Evolutionary conservation across 2,113 vertebrate genomes (phyloP), one percentile per base, ranked within the genome.

Genomic region (Turnix velox): DNA sequence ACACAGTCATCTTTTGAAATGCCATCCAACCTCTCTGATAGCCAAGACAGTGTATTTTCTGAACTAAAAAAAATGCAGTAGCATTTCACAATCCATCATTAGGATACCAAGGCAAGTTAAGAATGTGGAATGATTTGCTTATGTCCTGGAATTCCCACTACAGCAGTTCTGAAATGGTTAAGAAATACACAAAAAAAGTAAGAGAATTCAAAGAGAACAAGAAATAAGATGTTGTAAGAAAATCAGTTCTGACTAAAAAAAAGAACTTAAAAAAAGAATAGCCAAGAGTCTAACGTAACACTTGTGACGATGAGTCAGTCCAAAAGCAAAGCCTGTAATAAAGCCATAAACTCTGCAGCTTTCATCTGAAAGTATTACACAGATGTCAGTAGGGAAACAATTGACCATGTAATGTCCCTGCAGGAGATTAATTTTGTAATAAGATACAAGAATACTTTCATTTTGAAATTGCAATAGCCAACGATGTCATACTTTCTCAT

Each of bases 221-320:
- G 39, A 42, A 79, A 74, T 40, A 55, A 65, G n/a, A 55, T 37
- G 54, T 72, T 83, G 87, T 73, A 91, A 93, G 81, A 96, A 85
- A 96, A 71, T 49, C n/a, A 77, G 67, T 82, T 75, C 27, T 31
- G 84, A 84, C 79, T 90, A n/a, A n/a, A n/a, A n/a, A n/a, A n/a
- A n/a, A n/a, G n/a, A 79, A 46, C 66, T 81, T 54, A 45, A 37
- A 74, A 84, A 92, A 81, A 77, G 59, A 80, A 73, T 9, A 86
- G 66, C 57, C 83, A 46, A 55, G 69, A 83, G 81, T 74, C 81
- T 91, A 88, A 89, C 48, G 9, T 72, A 66, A 81, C 72, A 55
- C 76, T 93, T 96, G 91, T 96, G 95, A 96, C 16, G 33, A 95
- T 94, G 86, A 93, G 92, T 93, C 82, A 83, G 81, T 62, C 92